phyloP scores from a whole-genome alignment of 2,888 invertebrate genomes.

The Cylindroiulus punctatus region DNA sequence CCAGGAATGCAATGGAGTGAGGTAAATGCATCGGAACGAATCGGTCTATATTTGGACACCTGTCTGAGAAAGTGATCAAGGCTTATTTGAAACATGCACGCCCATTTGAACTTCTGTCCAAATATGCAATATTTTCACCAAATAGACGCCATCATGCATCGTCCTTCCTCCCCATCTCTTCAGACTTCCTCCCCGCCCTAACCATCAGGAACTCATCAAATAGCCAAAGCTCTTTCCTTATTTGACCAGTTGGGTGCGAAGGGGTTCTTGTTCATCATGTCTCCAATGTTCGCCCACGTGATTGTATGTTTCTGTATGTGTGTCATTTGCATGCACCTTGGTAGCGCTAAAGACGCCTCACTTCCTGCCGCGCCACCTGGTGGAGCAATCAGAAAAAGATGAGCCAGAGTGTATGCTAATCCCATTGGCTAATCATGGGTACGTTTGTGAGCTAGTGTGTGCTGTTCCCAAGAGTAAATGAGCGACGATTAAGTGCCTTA shows the following conservation, averaged over 20 bases:
- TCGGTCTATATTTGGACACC: background rate
- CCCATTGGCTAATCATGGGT: no score
- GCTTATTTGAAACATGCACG: background rate
- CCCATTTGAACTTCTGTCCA: background rate
- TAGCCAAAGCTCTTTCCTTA: conserved; percentile 9
- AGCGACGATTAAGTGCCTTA: background rate
- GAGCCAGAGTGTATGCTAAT: no score
- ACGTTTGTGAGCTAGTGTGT: background rate
- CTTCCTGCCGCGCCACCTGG: conserved; percentile 3
- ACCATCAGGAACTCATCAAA: background rate
- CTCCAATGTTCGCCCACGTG: conserved; percentile 33
- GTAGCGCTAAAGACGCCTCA: background rate
- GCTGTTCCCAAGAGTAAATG: background rate
- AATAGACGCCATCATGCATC: background rate
- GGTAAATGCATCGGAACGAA: background rate
- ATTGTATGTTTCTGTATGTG: conserved; percentile 34
- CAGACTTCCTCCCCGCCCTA: background rate
- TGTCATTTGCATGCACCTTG: conserved; percentile 33
- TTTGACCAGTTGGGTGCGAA: conserved; percentile 10
- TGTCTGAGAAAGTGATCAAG: conserved; percentile 14
- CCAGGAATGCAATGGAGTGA: background rate
- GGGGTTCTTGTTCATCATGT: conserved; percentile 1
- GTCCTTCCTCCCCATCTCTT: background rate
- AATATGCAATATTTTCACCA: conserved; percentile 3
- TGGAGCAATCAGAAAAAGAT: no score